Evolutionary conservation across 2,888 invertebrate genomes (phyloP).

Genomic region (Vannuccia rotundouncinata): DNA sequence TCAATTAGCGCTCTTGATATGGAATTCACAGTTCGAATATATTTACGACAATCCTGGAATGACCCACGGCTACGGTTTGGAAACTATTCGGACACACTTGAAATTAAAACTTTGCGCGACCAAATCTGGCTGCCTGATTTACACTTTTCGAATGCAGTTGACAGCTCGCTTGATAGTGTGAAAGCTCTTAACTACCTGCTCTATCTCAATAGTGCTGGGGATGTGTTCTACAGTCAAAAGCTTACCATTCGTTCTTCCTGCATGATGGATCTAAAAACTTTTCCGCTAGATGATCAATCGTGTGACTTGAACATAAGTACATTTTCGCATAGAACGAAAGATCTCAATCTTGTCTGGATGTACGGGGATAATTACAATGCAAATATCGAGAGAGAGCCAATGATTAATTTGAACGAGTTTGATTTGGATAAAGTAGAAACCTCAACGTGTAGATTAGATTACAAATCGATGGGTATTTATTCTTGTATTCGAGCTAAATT

Average conservation of each 20-base stretch:
- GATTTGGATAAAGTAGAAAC: not conserved
- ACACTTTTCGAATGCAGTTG: not conserved
- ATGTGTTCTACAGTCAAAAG: constrained; percentile 15
- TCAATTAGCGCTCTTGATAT: constrained; percentile 30
- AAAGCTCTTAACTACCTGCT: not conserved
- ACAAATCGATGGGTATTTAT: constrained; percentile 19
- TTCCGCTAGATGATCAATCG: constrained; percentile 28
- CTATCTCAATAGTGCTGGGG: not conserved
- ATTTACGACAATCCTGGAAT: constrained; percentile 30
- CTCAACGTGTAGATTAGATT: not conserved
- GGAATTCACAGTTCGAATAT: constrained; percentile 35
- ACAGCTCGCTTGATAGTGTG: not conserved
- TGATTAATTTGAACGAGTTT: constrained; percentile 29
- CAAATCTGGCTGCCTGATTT: not conserved
- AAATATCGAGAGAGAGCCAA: not conserved
- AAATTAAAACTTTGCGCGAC: not conserved
- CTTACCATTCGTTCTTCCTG: not conserved
- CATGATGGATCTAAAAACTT: constrained; percentile 16
- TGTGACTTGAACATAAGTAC: constrained; percentile 17
- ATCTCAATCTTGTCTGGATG: constrained; percentile 30
- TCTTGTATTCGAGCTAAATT: not conserved
- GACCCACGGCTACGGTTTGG: constrained; percentile 20
- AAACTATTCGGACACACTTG: not conserved
- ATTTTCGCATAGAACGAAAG: not conserved
- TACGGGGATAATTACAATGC: not conserved